Evolutionary conservation across 2,113 vertebrate species (phyloP).

Genomic region (Sander lucioperca): DNA sequence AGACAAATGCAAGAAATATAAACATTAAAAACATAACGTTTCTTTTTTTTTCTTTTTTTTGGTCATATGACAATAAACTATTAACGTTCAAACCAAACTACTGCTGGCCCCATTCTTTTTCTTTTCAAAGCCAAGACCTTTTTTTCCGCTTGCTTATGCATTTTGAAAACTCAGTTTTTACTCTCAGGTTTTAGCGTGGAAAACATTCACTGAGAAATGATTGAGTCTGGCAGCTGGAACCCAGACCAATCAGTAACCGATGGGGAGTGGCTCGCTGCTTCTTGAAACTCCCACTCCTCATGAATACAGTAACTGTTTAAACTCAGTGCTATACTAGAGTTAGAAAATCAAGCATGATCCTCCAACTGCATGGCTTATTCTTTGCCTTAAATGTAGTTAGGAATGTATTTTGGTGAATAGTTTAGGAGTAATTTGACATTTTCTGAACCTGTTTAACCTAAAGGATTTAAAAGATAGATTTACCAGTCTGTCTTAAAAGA

Average conservation of each 20-base stretch:
- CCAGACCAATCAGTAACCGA: conserved; percentile 44
- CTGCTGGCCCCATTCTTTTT: conserved; percentile 14
- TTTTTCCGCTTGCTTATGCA: not conserved
- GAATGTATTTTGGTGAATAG: too few species aligned
- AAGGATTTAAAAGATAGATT: not conserved
- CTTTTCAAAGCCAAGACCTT: not conserved
- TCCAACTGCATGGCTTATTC: not conserved
- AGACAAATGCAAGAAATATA: not conserved
- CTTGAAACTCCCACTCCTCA: conserved; percentile 10
- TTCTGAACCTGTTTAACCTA: not conserved
- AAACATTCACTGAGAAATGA: conserved; percentile 44
- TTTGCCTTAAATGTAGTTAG: not conserved
- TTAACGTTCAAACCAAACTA: not conserved
- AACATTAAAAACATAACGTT: not conserved
- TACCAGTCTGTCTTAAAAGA: not conserved
- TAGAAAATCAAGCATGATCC: not conserved
- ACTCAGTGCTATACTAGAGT: not conserved
- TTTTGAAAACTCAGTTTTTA: conserved; percentile 15
- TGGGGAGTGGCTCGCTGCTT: conserved; percentile 15
- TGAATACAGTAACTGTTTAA: conserved; percentile 9
- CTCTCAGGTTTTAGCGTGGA: conserved; percentile 29
- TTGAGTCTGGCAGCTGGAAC: conserved; percentile 55
- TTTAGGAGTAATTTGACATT: not conserved
- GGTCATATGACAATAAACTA: not conserved
- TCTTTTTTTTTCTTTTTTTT: not conserved